Evolutionary conservation across 1,140 invertebrate genomes (phyloP).

Genomic region (Anoplophora glabripennis): DNA sequence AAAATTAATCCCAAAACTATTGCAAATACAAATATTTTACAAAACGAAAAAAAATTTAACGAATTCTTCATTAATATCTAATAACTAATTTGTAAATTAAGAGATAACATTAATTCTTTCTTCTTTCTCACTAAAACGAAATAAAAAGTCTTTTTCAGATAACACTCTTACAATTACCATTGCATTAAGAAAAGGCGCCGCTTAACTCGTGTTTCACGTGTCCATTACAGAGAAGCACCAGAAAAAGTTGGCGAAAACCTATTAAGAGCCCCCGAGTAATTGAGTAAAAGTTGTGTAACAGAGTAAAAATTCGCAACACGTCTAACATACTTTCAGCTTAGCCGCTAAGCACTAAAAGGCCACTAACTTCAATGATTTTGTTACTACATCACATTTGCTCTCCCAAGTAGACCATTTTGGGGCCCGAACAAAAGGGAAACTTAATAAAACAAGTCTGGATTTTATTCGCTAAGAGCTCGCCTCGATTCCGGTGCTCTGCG

Average conservation of each 20-base stretch:
- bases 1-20: too few relatives aligned
- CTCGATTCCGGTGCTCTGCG: neutral
- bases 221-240: conserved; percentile 1
- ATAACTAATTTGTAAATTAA: too few relatives aligned
- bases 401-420: conserved; percentile 31
- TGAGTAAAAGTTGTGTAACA: conserved; percentile 3
- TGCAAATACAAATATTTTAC: too few relatives aligned
- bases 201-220: neutral
- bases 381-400: conserved; percentile 34
- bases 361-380: conserved; percentile 34
- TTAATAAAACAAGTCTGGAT: conserved; percentile 19
- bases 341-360: conserved; percentile 13
- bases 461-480: conserved; percentile 11
- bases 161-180: too few relatives aligned
- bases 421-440: conserved; percentile 13
- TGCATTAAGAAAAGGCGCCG: neutral
- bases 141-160: too few relatives aligned
- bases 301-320: conserved; percentile 17
- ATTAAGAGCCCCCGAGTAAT: conserved; percentile 1
- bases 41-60: too few relatives aligned
- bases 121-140: too few relatives aligned
- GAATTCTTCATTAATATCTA: too few relatives aligned
- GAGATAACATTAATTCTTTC: too few relatives aligned
- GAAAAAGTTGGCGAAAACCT: conserved; percentile 6
- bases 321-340: conserved; percentile 21